Conservation (phyloP, 1,140 invertebrate species). For the Papilio xuthus region DNA sequence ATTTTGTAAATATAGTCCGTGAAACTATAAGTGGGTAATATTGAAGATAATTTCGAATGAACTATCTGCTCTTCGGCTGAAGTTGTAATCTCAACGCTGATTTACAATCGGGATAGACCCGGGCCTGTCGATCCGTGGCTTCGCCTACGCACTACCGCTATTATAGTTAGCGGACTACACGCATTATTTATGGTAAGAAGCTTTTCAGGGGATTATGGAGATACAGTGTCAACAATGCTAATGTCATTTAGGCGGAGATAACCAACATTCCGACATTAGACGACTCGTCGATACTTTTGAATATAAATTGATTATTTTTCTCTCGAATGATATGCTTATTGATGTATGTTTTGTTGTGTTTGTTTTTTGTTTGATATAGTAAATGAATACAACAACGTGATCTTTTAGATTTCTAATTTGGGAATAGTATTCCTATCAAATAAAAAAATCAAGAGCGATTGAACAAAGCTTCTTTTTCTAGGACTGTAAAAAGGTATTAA, state of each 20-base stretch:
- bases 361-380: background rate
- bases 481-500: background rate
- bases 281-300: conserved; percentile 26
- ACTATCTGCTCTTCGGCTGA: conserved; percentile 35
- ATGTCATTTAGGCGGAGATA: conserved; percentile 48
- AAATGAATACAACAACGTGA: background rate
- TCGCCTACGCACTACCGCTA: conserved; percentile 72
- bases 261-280: conserved; percentile 34
- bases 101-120: conserved; percentile 76
- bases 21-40: conserved; percentile 36
- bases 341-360: background rate
- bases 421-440: background rate
- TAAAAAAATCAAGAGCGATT: background rate
- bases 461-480: background rate
- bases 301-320: conserved; percentile 37
- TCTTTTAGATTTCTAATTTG: background rate
- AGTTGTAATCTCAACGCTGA: conserved; percentile 53
- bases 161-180: conserved; percentile 75
- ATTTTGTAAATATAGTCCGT: conserved; percentile 28
- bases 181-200: conserved; percentile 81
- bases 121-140: conserved; percentile 72
- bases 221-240: conserved; percentile 75
- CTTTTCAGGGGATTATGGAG: conserved; percentile 78
- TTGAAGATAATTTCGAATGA: conserved; percentile 34
- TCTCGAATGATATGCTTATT: conserved; percentile 17